These are phyloP conservation scores for Ellobium chinense DNA, from an alignment of 2,888 invertebrate species.

Conservation along the genomic window DNA sequence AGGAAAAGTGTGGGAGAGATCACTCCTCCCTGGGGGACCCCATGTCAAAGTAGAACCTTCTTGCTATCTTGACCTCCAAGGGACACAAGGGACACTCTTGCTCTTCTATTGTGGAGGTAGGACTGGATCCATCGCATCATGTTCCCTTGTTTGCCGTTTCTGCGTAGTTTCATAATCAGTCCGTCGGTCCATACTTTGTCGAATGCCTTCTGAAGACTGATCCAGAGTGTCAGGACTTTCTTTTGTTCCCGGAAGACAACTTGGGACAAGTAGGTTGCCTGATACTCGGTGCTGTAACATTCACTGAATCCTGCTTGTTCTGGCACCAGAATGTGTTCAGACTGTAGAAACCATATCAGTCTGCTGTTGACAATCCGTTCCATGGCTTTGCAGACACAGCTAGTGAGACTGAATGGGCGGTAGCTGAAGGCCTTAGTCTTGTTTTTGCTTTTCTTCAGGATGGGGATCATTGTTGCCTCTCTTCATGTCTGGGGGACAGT, in stretches of 20 bases:
- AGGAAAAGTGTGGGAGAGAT: slow-evolving; percentile 35
- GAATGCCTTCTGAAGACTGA: neutral
- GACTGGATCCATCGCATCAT: slow-evolving; percentile 3
- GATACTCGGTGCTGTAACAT: slow-evolving; percentile 5
- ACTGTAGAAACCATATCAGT: neutral
- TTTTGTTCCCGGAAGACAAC: neutral
- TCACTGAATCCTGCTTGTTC: slow-evolving; percentile 4
- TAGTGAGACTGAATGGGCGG: neutral
- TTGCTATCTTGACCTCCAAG: slow-evolving; percentile 3
- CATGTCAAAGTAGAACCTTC: slow-evolving; percentile 24
- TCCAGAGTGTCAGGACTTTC: neutral
- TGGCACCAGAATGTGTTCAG: neutral
- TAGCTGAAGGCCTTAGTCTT: neutral
- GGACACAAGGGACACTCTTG: slow-evolving; percentile 11
- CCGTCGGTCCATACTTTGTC: slow-evolving; percentile 25
- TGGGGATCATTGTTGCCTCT: neutral
- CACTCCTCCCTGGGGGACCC: slow-evolving; percentile 37
- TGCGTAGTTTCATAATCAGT: slow-evolving; percentile 21
- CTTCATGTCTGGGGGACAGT: neutral
- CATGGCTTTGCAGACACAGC: neutral
- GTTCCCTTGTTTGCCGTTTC: neutral
- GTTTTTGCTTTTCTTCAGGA: neutral
- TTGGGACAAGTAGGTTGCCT: slow-evolving; percentile 7
- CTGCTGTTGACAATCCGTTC: neutral
- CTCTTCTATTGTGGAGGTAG: slow-evolving; percentile 27